Conservation (phyloP, 1,140 invertebrate genomes). For the Drosophila kanapiae region DNA sequence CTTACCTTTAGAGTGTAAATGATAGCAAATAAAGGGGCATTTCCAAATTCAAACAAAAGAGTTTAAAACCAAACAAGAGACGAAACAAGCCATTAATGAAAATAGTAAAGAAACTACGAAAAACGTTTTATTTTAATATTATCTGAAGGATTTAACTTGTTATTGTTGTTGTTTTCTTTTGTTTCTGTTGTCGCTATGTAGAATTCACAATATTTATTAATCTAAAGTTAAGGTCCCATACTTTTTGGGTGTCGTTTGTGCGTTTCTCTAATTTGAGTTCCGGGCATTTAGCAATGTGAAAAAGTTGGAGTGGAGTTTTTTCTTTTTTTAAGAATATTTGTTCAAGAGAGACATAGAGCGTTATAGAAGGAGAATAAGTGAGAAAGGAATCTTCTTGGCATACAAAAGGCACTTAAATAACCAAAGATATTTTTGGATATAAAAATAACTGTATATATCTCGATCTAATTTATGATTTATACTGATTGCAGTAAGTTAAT, state of each 20-base stretch:
- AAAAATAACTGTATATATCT: conserved; percentile 40
- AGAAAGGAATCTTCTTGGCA: conserved; percentile 31
- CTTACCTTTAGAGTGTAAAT: conserved; percentile 74
- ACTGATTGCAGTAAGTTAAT: conserved; percentile 25
- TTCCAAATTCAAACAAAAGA: conserved; percentile 43
- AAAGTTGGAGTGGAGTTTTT: conserved; percentile 1
- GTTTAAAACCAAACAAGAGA: conserved; percentile 30
- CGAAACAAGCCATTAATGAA: conserved; percentile 63
- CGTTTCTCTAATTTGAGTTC: conserved; percentile 17
- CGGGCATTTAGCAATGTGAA: conserved; percentile 5
- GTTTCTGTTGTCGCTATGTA: conserved; percentile 70
- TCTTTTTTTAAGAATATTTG: neutral
- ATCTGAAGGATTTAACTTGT: conserved; percentile 22
- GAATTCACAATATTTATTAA: conserved; percentile 61
- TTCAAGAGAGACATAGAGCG: conserved; percentile 7
- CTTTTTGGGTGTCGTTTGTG: conserved; percentile 37
- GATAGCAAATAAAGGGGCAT: conserved; percentile 54
- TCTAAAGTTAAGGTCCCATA: conserved; percentile 31
- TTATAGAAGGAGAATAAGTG: conserved; percentile 1
- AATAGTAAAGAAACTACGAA: conserved; percentile 56
- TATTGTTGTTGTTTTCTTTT: conserved; percentile 33
- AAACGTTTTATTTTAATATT: conserved; percentile 37
- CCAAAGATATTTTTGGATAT: conserved; percentile 47
- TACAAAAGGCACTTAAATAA: conserved; percentile 76
- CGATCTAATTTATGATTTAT: conserved; percentile 30